phyloP scores from a whole-genome alignment of 2,797 vertebrate species.

The Nothura maculosa region DNA sequence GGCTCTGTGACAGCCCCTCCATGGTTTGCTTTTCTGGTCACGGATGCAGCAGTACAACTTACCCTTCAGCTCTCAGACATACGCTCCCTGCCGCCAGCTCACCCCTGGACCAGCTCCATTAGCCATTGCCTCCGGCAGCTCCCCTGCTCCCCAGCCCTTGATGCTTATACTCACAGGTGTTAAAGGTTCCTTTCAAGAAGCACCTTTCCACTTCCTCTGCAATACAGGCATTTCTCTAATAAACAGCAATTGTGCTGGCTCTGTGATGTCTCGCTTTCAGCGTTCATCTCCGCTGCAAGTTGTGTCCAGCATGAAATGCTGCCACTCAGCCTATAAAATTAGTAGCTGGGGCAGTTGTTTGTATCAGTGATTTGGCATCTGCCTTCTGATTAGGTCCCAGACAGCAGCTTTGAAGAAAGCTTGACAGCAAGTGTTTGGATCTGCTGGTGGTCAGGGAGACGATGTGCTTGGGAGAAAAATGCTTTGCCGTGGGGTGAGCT shows the following conservation, averaged over 20 bases:
- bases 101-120: constrained; percentile 31
- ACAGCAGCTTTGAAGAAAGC: background rate
- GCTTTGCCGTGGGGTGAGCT: too few relatives aligned
- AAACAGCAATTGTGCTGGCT: constrained; percentile 41
- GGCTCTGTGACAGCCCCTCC: background rate
- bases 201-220: constrained; percentile 55
- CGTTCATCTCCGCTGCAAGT: constrained; percentile 43
- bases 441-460: background rate
- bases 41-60: constrained; percentile 3
- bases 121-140: constrained; percentile 47
- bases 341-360: constrained; percentile 32
- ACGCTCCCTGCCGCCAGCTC: background rate
- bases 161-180: constrained; percentile 11
- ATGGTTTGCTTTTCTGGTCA: background rate
- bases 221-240: constrained; percentile 60
- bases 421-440: background rate
- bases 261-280: constrained; percentile 38
- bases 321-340: constrained; percentile 26
- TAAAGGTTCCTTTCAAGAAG: constrained; percentile 58
- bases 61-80: constrained; percentile 13
- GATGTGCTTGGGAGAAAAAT: too few relatives aligned
- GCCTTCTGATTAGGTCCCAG: background rate
- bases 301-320: constrained; percentile 26
- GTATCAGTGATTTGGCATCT: background rate
- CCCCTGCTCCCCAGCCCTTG: background rate